phyloP scores from a whole-genome alignment of 2,888 invertebrate species.

The Pasiphila rectangulata region DNA sequence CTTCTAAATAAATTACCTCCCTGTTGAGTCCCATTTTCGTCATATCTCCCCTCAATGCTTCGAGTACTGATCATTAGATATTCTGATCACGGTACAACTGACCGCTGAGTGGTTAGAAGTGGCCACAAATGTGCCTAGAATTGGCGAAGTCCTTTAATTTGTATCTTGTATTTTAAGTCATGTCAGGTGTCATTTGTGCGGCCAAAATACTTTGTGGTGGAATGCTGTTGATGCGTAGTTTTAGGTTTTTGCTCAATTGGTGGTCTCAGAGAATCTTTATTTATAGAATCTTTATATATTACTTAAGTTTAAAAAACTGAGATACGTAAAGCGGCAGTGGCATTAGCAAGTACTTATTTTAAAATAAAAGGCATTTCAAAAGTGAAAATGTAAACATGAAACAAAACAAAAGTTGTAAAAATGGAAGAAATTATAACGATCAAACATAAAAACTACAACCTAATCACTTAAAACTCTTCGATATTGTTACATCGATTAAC shows the following conservation, averaged over 20 bases:
- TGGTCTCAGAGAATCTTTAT: too few species aligned
- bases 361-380: too few species aligned
- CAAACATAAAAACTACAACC: not conserved
- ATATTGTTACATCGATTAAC: not conserved
- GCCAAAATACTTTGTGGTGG: conserved; percentile 21
- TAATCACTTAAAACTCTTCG: not conserved
- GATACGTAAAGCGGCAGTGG: too few species aligned
- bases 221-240: conserved; percentile 17
- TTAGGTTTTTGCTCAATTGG: conserved; percentile 4
- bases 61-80: conserved; percentile 32
- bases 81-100: conserved; percentile 52
- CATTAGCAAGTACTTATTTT: too few species aligned
- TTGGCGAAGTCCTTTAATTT: conserved; percentile 28
- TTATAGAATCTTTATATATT: too few species aligned
- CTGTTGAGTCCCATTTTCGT: conserved; percentile 56
- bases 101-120: conserved; percentile 47
- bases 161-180: conserved; percentile 21
- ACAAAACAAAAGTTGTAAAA: too few species aligned
- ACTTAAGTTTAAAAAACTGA: too few species aligned
- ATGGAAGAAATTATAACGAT: too few species aligned
- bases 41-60: conserved; percentile 43
- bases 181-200: conserved; percentile 19
- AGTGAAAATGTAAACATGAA: too few species aligned
- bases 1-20: conserved; percentile 64
- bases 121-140: conserved; percentile 44